phyloP scores from a whole-genome alignment of 2,113 vertebrate genomes.

The Hipposideros armiger region DNA sequence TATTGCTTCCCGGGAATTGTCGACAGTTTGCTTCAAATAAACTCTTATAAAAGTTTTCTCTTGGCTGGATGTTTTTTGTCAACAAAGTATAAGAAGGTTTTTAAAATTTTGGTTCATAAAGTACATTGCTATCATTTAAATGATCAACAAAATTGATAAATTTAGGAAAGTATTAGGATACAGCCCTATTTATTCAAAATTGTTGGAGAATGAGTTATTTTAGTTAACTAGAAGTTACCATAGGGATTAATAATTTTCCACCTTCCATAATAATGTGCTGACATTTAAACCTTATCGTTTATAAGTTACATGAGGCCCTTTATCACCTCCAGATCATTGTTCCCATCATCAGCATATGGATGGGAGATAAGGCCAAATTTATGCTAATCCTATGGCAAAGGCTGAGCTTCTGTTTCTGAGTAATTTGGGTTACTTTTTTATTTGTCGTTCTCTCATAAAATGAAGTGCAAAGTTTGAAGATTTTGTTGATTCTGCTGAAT shows the following conservation, averaged over 20 bases:
- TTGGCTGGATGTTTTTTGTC: too few species aligned
- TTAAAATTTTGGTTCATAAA: background rate
- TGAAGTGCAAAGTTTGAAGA: background rate
- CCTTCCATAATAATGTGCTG: background rate
- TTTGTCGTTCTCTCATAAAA: constrained; percentile 5
- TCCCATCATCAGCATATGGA: background rate
- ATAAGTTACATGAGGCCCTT: background rate
- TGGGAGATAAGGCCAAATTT: background rate
- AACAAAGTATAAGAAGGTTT: background rate
- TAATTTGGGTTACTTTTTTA: background rate
- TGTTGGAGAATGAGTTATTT: constrained; percentile 41
- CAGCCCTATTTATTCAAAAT: background rate
- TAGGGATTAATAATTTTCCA: background rate
- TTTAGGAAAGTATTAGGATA: constrained; percentile 30
- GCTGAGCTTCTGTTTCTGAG: constrained; percentile 23
- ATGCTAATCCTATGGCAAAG: background rate
- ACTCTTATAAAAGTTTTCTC: too few species aligned
- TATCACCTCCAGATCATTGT: background rate
- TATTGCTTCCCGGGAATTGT: too few species aligned
- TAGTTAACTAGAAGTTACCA: background rate
- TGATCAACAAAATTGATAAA: constrained; percentile 21
- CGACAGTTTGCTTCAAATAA: too few species aligned
- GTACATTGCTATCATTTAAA: constrained; percentile 17
- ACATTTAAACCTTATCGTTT: background rate
- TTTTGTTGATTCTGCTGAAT: background rate